phyloP scores from a whole-genome alignment of 2,888 invertebrate species.

The Ormyrus labotus region DNA sequence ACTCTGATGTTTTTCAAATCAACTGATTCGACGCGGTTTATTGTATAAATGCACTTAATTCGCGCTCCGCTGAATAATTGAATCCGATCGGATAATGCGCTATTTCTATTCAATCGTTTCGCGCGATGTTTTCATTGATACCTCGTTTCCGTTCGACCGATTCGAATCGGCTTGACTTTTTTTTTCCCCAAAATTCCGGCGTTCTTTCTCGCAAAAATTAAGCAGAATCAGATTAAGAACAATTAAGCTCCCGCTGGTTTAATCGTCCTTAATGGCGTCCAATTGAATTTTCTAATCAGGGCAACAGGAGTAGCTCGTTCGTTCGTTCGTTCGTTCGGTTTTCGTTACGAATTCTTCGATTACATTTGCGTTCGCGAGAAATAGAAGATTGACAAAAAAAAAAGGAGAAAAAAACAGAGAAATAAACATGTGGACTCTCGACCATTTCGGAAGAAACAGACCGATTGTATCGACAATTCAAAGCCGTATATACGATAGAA shows the following conservation, averaged over 20 bases:
- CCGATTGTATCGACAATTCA: slow-evolving; percentile 27
- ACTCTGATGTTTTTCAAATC: no score
- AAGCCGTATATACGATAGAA: slow-evolving; percentile 14
- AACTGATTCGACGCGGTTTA: neutral
- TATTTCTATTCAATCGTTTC: neutral
- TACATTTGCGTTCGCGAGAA: slow-evolving; percentile 13
- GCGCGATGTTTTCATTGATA: neutral
- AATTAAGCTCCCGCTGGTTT: no score
- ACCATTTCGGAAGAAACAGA: slow-evolving; percentile 21
- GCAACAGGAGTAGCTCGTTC: neutral
- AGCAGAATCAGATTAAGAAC: no score
- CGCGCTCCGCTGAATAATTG: neutral
- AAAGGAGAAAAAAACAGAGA: slow-evolving; percentile 8
- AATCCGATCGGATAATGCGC: neutral
- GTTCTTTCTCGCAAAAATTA: no score
- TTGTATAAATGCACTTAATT: neutral
- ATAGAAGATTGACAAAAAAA: neutral
- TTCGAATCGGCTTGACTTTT: no score
- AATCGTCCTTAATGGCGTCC: no score
- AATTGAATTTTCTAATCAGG: slow-evolving; percentile 1
- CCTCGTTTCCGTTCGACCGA: neutral
- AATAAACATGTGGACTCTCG: slow-evolving; percentile 37
- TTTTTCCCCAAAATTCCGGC: no score
- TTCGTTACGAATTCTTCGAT: slow-evolving; percentile 18
- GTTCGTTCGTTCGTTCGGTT: neutral